Evolutionary conservation across 2,113 vertebrate species (phyloP).

Genomic region (Cairina moschata): DNA sequence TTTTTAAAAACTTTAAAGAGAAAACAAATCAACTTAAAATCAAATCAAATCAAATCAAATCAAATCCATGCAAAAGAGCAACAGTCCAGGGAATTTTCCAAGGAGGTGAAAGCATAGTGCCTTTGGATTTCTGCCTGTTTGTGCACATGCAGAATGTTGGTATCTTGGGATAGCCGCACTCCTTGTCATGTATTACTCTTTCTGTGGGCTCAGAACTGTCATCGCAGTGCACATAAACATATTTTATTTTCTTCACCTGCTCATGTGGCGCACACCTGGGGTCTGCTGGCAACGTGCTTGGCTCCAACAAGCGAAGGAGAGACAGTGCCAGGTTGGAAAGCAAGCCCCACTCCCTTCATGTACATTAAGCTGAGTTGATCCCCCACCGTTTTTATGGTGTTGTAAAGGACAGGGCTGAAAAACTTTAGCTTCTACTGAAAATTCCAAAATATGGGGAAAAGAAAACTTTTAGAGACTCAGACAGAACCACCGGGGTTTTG

Average conservation of each 20-base stretch:
- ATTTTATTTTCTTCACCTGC: conserved; percentile 76
- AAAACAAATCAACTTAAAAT: not conserved
- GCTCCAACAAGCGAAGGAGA: not conserved
- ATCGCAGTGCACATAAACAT: conserved; percentile 63
- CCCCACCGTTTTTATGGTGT: conserved; percentile 56
- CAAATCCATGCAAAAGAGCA: not conserved
- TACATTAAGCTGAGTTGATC: not conserved
- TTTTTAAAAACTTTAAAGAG: not conserved
- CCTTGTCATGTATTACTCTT: conserved; percentile 57
- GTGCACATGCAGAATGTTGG: conserved; percentile 40
- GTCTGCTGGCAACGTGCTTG: conserved; percentile 28
- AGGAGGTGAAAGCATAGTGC: conserved; percentile 24
- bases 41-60: not conserved
- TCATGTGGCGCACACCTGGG: conserved; percentile 68
- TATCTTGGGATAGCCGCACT: conserved; percentile 53
- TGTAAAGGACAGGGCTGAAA: conserved; percentile 54
- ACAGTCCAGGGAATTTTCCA: conserved; percentile 25
- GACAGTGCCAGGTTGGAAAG: conserved; percentile 62
- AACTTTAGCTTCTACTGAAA: conserved; percentile 2
- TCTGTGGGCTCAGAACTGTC: conserved; percentile 69
- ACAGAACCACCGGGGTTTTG: not conserved
- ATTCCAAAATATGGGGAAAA: not conserved
- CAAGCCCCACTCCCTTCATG: conserved; percentile 16
- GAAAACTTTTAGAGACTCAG: not conserved
- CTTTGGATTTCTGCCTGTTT: conserved; percentile 57